Conservation (phyloP, 2,888 invertebrate genomes). For the Abrostola tripartita region DNA sequence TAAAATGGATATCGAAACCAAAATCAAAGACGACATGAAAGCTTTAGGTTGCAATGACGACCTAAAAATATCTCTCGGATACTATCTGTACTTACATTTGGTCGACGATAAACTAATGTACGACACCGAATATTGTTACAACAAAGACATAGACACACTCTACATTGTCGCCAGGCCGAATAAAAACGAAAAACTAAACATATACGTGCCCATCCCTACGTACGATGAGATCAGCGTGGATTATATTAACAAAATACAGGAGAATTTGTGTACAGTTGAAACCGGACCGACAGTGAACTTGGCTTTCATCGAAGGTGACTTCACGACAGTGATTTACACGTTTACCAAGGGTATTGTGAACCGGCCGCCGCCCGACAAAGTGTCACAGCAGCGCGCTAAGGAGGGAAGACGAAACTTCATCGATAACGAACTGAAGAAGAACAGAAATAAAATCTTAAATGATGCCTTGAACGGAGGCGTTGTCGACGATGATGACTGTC, state of each 20-base stretch:
- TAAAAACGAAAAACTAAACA: constrained; percentile 78
- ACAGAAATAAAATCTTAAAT: constrained; percentile 71
- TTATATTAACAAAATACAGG: constrained; percentile 77
- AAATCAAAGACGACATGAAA: constrained; percentile 82
- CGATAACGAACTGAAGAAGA: constrained; percentile 78
- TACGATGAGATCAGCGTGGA: constrained; percentile 73
- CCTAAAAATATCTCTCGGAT: constrained; percentile 78
- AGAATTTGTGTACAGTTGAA: constrained; percentile 82
- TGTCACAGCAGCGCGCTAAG: constrained; percentile 64
- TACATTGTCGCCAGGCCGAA: constrained; percentile 81
- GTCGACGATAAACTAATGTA: constrained; percentile 84
- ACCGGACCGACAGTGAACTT: constrained; percentile 79
- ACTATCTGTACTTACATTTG: constrained; percentile 79
- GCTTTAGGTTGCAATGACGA: constrained; percentile 80
- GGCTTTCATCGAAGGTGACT: constrained; percentile 82
- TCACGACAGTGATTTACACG: constrained; percentile 81
- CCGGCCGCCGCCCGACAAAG: constrained; percentile 67
- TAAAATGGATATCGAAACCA: constrained; percentile 79
- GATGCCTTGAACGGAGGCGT: constrained; percentile 80
- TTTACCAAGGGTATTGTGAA: constrained; percentile 78
- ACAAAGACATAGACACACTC: constrained; percentile 79
- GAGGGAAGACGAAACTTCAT: constrained; percentile 77
- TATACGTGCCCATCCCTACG: constrained; percentile 80
- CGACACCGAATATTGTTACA: constrained; percentile 83
- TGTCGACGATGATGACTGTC: constrained; percentile 79